Evolutionary conservation across 1,140 invertebrate species (phyloP).

Genomic region (Drosophila sp.): DNA sequence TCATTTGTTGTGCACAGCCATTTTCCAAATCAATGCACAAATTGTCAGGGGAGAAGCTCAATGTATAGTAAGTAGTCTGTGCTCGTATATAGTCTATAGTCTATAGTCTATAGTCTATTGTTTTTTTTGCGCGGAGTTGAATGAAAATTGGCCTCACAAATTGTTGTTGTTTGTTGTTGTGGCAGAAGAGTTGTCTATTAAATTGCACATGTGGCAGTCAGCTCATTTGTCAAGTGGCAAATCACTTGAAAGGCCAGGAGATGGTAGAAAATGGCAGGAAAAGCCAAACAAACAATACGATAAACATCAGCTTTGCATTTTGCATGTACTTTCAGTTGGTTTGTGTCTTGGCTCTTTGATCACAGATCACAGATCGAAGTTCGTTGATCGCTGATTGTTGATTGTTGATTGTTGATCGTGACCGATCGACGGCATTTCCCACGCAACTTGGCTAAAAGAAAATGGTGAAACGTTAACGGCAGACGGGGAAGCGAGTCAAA

Average conservation of each 20-base stretch:
- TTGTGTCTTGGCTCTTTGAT: conserved; percentile 28
- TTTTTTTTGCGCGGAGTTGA: conserved; percentile 18
- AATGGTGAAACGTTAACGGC: neutral
- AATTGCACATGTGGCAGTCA: conserved; percentile 80
- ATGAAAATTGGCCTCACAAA: conserved; percentile 65
- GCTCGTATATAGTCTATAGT: conserved; percentile 10
- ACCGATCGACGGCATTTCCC: conserved; percentile 78
- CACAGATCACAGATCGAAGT: conserved; percentile 27
- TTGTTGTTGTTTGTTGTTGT: conserved; percentile 31
- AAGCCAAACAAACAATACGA: conserved; percentile 40
- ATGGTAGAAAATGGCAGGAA: conserved; percentile 21
- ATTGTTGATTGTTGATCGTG: conserved; percentile 48
- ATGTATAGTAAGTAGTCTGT: neutral
- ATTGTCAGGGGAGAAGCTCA: conserved; percentile 57
- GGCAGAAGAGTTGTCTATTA: conserved; percentile 36
- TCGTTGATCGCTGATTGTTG: conserved; percentile 27
- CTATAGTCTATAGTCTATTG: conserved; percentile 41
- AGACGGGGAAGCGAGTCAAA: conserved; percentile 4
- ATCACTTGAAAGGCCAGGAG: conserved; percentile 66
- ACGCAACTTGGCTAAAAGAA: conserved; percentile 57
- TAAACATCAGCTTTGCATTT: conserved; percentile 77
- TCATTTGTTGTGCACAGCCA: conserved; percentile 54
- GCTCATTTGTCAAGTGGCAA: conserved; percentile 81
- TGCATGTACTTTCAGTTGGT: conserved; percentile 50
- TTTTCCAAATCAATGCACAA: conserved; percentile 82